Conservation (phyloP, 1,140 invertebrate genomes). For the Bombus fervidus region DNA sequence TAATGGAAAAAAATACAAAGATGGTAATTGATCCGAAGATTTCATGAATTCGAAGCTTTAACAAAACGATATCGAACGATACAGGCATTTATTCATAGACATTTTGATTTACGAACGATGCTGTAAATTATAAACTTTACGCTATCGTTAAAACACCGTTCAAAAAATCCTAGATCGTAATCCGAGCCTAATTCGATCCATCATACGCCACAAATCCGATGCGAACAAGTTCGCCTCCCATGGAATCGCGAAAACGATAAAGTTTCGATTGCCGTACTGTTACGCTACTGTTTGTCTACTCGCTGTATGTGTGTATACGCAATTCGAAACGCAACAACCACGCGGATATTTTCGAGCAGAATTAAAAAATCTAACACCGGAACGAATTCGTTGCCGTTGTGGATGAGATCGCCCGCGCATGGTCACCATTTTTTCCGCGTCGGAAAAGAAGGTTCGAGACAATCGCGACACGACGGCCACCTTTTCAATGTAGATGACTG, state of each 20-base stretch:
- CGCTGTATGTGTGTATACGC: too few relatives aligned
- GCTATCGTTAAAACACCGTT: background rate
- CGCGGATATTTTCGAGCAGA: background rate
- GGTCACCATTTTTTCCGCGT: background rate
- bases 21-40: background rate
- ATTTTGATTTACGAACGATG: background rate
- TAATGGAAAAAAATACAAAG: background rate
- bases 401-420: background rate
- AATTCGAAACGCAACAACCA: background rate
- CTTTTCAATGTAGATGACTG: slow-evolving; percentile 59
- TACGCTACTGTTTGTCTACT: background rate
- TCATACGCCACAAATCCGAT: background rate
- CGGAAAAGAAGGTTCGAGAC: background rate
- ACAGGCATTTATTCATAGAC: background rate
- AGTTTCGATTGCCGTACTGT: background rate
- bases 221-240: background rate
- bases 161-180: background rate
- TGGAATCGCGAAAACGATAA: background rate
- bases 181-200: background rate
- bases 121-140: background rate
- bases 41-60: background rate
- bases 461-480: too few relatives aligned
- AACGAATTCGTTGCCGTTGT: too few relatives aligned
- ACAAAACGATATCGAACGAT: background rate
- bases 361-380: too few relatives aligned